phyloP scores from a whole-genome alignment of 2,888 invertebrate genomes.

The Diplazon laetatorius region DNA sequence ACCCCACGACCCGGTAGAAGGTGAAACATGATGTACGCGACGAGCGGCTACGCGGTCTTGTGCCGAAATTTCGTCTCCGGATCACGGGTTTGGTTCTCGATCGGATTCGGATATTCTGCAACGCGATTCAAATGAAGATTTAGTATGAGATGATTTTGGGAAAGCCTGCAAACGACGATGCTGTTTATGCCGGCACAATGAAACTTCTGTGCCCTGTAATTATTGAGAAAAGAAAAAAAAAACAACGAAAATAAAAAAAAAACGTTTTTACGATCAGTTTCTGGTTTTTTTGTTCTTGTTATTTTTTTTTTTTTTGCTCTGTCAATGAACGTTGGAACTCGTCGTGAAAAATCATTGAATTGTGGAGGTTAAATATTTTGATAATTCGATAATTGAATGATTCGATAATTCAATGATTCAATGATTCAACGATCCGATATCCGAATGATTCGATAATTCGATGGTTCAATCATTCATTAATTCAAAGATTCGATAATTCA shows the following conservation, averaged over 20 bases:
- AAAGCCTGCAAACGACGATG: slow-evolving; percentile 70
- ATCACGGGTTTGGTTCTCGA: slow-evolving; percentile 25
- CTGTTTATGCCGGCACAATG: slow-evolving; percentile 77
- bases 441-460: no score
- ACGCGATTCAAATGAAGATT: slow-evolving; percentile 81
- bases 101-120: slow-evolving; percentile 76
- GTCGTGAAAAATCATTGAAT: no score
- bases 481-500: no score
- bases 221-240: no score
- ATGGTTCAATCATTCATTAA: no score
- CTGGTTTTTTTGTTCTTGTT: background rate
- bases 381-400: no score
- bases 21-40: slow-evolving; percentile 80
- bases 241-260: no score
- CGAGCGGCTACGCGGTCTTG: slow-evolving; percentile 54
- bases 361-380: no score
- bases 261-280: slow-evolving; percentile 12
- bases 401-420: no score
- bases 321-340: no score
- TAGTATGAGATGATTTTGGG: slow-evolving; percentile 74
- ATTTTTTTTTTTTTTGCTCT: no score
- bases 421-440: no score
- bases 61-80: slow-evolving; percentile 31
- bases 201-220: slow-evolving; percentile 80
- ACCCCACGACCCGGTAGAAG: slow-evolving; percentile 79